phyloP scores from a whole-genome alignment of 2,797 vertebrate genomes.

The Lepilemur septentrionalis region DNA sequence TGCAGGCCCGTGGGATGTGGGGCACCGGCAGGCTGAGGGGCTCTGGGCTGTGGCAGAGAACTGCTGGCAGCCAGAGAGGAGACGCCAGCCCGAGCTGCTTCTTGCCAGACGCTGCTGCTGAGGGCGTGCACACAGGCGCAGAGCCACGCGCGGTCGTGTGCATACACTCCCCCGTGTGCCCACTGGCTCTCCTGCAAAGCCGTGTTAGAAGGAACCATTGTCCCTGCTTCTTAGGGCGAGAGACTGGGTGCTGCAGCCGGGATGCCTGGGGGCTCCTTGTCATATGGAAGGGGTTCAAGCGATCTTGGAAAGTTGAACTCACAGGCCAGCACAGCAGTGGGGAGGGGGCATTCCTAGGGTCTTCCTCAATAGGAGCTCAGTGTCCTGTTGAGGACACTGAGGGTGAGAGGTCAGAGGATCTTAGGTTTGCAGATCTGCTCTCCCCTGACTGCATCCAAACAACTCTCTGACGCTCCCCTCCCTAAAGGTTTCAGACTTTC shows the following conservation, averaged over 20 bases:
- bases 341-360: not conserved
- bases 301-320: not conserved
- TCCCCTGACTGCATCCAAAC: not conserved
- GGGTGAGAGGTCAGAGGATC: not conserved
- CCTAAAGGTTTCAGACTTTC: not conserved
- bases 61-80: no score
- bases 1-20: not conserved
- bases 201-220: fast-evolving
- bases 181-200: not conserved
- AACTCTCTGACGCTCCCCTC: not conserved
- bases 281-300: not conserved
- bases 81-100: not conserved
- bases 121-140: not conserved
- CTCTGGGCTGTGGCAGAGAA: not conserved
- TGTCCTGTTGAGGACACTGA: not conserved
- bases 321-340: no score
- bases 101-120: not conserved
- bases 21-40: no score
- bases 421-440: not conserved
- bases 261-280: not conserved
- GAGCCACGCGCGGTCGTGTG: not conserved
- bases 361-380: not conserved
- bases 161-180: not conserved
- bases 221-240: not conserved
- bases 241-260: fast-evolving